These are phyloP conservation scores for Actenoides lindsayi DNA, from an alignment of 2,113 vertebrate genomes.

Conservation along the genomic window DNA sequence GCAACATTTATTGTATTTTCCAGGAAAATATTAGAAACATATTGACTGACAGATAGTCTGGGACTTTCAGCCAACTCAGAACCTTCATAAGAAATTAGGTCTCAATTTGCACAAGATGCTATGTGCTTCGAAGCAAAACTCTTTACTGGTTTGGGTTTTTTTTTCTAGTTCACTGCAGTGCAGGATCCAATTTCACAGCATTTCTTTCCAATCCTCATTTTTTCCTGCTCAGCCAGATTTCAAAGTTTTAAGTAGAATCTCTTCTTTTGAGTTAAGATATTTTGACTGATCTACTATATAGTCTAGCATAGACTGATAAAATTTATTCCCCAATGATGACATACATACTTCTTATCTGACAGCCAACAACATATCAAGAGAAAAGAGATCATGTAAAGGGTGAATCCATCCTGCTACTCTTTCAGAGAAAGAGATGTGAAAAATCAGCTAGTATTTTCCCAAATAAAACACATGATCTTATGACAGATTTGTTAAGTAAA, in stretches of 20 bases:
- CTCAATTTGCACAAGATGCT: background rate
- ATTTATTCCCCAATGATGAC: background rate
- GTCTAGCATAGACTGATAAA: background rate
- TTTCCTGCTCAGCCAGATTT: background rate
- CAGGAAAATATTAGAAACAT: background rate
- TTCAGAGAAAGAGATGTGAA: background rate
- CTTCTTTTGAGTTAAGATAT: background rate
- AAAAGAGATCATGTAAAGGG: background rate
- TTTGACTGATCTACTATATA: background rate
- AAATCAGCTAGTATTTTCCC: background rate
- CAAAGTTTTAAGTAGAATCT: background rate
- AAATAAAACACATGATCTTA: background rate
- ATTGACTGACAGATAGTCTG: background rate
- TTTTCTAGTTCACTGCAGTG: background rate
- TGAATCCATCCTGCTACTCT: background rate
- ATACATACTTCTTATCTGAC: constrained; percentile 2
- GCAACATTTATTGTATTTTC: background rate
- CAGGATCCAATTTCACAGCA: background rate
- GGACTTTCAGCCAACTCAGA: background rate
- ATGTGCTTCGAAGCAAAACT: background rate
- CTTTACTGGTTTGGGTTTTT: background rate
- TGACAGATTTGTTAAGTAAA: background rate
- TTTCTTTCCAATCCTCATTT: background rate
- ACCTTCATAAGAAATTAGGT: background rate
- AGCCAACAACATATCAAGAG: background rate